phyloP scores from a whole-genome alignment of 2,888 invertebrate species.

The Machimus atricapillus region DNA sequence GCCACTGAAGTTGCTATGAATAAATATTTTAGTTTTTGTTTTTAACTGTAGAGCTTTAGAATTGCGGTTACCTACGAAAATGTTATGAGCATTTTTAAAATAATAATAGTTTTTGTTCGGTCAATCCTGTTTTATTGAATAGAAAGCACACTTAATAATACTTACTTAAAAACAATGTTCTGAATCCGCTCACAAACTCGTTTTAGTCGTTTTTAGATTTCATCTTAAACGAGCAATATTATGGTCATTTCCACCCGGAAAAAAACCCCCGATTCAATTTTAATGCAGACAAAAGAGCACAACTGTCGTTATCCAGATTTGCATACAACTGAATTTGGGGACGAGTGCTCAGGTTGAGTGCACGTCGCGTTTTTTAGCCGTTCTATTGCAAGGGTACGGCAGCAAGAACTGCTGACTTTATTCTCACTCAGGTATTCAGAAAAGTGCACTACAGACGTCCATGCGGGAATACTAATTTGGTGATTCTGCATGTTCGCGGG shows the following conservation, averaged over 20 bases:
- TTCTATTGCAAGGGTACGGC: not conserved
- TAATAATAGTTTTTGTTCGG: too few species aligned
- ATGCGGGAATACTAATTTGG: constrained; percentile 24
- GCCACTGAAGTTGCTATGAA: too few species aligned
- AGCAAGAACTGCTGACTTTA: constrained; percentile 20
- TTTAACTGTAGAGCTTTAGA: too few species aligned
- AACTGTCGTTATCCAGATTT: not conserved
- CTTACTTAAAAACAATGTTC: not conserved
- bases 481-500: not conserved
- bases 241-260: not conserved
- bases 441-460: constrained; percentile 9
- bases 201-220: not conserved
- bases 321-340: not conserved
- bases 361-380: not conserved
- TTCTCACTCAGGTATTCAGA: constrained; percentile 13
- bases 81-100: too few species aligned
- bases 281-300: not conserved
- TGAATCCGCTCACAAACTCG: not conserved
- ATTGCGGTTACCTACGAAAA: too few species aligned
- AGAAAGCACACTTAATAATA: not conserved
- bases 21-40: too few species aligned
- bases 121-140: not conserved
- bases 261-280: not conserved
- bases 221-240: not conserved
- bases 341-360: not conserved